Evolutionary conservation across 2,888 invertebrate species (phyloP), one percentile per base, ranked within the genome.

Genomic region (Ichneumon xanthorius): DNA sequence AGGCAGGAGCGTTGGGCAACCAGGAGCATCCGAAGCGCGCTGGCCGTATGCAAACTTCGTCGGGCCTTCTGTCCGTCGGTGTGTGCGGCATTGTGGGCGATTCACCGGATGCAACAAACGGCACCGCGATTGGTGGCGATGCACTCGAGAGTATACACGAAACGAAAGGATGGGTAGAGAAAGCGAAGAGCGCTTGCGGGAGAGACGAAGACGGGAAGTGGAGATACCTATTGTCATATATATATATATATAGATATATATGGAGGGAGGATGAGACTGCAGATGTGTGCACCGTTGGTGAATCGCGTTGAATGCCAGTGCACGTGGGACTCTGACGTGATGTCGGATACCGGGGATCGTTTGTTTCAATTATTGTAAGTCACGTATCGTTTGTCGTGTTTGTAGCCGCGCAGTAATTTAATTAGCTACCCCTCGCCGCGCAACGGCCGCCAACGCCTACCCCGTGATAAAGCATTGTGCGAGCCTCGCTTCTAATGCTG

Each of bases 301-400:
- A 83, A 87, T 86, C 76, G 63, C 33, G 87, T 78, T 87, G 84
- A 88, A 88, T 87, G 82, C 80, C 77, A 73, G 75, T 63, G 87
- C 87, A 88, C 89, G 86, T 87, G 87, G 67, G 26, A 70, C 75
- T 76, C 81, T 88, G 88, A 83, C 88, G 87, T 87, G 90, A 88
- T 86, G 89, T 86, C 85, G 84, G 84, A 85, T 87, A 89, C 88
- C 86, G 85, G 86, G 88, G 88, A 90, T 91, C 91, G 90, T 92
- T 91, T 89, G 89, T 90, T 89, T 90, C 91, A 92, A 93, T 93
- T 92, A 92, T 90, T 90, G 91, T 92, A 92, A 92, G 93, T 92
- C 92, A 92, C 93, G 93, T 92, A 92, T 90, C 86, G 88, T 80
- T 86, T 83, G 87, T 83, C 87, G 89, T 87, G 86, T 85, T 87